A percentile compares a stretch with the other conserved stretches of the same genome.
Evolutionary conservation across 2,113 vertebrate species (phyloP).

Genomic region (Odontesthes bonariensis): DNA sequence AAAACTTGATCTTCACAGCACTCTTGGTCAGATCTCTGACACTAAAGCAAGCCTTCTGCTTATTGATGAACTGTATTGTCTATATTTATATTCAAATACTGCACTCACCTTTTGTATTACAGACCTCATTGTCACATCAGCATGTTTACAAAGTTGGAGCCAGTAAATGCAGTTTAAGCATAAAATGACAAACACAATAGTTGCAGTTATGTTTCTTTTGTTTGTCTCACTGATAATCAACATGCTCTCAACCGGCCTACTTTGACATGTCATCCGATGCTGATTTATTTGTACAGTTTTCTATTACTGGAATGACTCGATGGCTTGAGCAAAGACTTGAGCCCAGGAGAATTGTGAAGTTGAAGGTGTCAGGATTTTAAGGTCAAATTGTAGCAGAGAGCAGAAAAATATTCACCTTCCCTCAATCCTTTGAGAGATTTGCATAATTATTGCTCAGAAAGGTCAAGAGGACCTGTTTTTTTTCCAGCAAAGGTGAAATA

Average conservation of each 20-base stretch:
- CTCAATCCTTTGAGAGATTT: neutral
- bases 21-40: too few species aligned
- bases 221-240: neutral
- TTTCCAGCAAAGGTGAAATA: neutral
- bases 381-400: slow-evolving; percentile 11
- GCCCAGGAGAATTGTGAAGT: slow-evolving; percentile 4
- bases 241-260: neutral
- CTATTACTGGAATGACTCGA: too few species aligned
- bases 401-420: neutral
- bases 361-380: slow-evolving; percentile 3
- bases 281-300: neutral
- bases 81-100: neutral
- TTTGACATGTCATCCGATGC: neutral
- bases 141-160: neutral
- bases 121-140: neutral
- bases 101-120: too few species aligned
- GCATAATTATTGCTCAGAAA: slow-evolving; percentile 20
- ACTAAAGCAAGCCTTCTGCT: neutral
- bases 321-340: neutral
- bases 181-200: neutral
- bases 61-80: neutral
- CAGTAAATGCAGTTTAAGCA: neutral
- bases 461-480: slow-evolving; percentile 11
- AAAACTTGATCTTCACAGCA: too few species aligned
- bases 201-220: neutral